These are phyloP conservation scores for Capitulum mitella DNA, from an alignment of 2,888 invertebrate genomes.

Conservation along the genomic window DNA sequence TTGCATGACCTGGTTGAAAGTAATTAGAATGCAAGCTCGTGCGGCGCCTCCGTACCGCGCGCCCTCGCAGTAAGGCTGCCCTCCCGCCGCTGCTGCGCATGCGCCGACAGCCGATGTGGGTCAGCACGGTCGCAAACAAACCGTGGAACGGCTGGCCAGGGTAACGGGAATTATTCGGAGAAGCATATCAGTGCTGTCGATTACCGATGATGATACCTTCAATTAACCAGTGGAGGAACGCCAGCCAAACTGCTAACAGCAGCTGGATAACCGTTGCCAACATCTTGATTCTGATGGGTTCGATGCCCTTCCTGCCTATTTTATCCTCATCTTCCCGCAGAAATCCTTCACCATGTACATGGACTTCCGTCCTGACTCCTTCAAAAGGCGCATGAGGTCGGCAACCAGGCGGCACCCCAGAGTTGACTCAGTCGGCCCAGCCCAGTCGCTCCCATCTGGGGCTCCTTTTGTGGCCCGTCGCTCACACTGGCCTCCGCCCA, in stretches of 20 bases:
- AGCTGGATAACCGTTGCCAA: background rate
- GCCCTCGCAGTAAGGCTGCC: background rate
- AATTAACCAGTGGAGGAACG: background rate
- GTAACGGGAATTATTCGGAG: no score
- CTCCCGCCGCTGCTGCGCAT: background rate
- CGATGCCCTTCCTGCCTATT: background rate
- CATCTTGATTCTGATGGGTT: background rate
- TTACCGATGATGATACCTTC: background rate
- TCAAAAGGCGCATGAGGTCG: no score
- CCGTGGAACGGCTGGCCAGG: background rate
- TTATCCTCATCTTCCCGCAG: no score
- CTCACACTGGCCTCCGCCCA: background rate
- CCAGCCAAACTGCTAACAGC: background rate
- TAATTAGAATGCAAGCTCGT: background rate
- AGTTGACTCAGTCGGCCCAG: no score
- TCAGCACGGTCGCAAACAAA: background rate
- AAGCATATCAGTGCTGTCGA: background rate
- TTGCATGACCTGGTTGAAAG: slow-evolving; percentile 16
- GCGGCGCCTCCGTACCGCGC: background rate
- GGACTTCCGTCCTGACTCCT: no score
- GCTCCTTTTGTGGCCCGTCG: no score
- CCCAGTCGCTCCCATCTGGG: no score
- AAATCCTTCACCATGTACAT: no score
- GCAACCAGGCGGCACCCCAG: no score
- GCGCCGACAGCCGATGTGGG: background rate